Conservation (phyloP, 2,888 invertebrate species). For the Cactoblastis cactorum region DNA sequence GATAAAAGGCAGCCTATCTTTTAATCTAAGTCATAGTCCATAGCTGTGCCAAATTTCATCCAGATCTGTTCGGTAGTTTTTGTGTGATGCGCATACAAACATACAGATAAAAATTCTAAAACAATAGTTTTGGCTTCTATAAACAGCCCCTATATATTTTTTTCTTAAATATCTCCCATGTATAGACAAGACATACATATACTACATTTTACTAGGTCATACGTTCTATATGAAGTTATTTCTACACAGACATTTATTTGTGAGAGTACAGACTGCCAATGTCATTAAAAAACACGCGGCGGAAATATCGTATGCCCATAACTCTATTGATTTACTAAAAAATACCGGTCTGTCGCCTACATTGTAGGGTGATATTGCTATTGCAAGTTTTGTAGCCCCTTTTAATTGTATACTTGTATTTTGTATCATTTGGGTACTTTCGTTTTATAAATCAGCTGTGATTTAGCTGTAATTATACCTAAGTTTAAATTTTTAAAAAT, state of each 20-base stretch:
- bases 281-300: slow-evolving; percentile 50
- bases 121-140: no score
- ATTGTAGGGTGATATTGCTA: slow-evolving; percentile 12
- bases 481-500: no score
- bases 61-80: no score
- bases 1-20: no score
- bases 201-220: neutral
- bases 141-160: no score
- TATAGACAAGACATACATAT: no score
- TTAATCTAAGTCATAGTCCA: no score
- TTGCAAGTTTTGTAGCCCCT: neutral
- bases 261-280: slow-evolving; percentile 25
- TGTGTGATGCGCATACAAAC: no score
- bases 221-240: neutral
- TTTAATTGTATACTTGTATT: neutral
- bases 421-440: neutral
- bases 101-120: no score
- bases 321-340: slow-evolving; percentile 66
- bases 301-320: slow-evolving; percentile 56
- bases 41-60: no score
- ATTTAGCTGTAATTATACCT: no score
- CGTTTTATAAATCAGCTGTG: neutral
- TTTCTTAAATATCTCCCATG: no score
- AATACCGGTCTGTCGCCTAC: slow-evolving; percentile 35
- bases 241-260: neutral